These are phyloP conservation scores for Brachystomella parvula DNA, from an alignment of 1,140 invertebrate species.

Conservation along the genomic window DNA sequence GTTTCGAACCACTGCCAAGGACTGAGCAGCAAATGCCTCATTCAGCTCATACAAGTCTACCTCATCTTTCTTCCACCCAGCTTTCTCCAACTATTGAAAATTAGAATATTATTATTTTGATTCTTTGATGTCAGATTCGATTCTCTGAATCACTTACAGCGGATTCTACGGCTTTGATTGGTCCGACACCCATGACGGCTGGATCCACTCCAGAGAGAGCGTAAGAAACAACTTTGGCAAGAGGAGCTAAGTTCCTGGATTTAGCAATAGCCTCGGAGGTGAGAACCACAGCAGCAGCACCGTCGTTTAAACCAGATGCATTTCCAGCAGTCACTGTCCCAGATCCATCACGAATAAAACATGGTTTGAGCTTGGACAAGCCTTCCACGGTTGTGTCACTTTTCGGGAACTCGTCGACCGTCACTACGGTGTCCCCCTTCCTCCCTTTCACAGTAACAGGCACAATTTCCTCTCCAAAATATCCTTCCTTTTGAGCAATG, in stretches of 20 bases:
- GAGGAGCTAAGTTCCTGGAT: slow-evolving; percentile 46
- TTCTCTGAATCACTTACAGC: slow-evolving; percentile 49
- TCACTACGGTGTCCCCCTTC: slow-evolving; percentile 46
- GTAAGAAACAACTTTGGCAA: slow-evolving; percentile 60
- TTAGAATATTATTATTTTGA: slow-evolving; percentile 9
- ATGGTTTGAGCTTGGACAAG: slow-evolving; percentile 55
- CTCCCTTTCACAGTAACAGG: slow-evolving; percentile 51
- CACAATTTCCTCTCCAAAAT: slow-evolving; percentile 65
- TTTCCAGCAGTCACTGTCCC: slow-evolving; percentile 72
- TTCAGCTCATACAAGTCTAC: slow-evolving; percentile 86
- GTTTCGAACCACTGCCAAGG: slow-evolving; percentile 55
- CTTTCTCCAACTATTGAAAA: slow-evolving; percentile 58
- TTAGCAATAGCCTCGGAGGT: slow-evolving; percentile 53
- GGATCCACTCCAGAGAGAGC: slow-evolving; percentile 63
- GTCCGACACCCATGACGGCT: slow-evolving; percentile 65
- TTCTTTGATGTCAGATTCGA: slow-evolving; percentile 27
- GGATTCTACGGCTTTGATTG: slow-evolving; percentile 58
- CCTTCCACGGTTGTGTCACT: slow-evolving; percentile 51
- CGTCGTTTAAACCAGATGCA: slow-evolving; percentile 76
- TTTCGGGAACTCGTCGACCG: slow-evolving; percentile 61
- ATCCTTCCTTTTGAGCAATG: slow-evolving; percentile 53
- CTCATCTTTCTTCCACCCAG: slow-evolving; percentile 67
- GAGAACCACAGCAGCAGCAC: slow-evolving; percentile 70
- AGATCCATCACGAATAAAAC: slow-evolving; percentile 52
- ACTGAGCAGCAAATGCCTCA: slow-evolving; percentile 74